Base-by-base conservation (phyloP, 2,113 vertebrate genomes). In the Melanerpes aurifrons region DNA sequence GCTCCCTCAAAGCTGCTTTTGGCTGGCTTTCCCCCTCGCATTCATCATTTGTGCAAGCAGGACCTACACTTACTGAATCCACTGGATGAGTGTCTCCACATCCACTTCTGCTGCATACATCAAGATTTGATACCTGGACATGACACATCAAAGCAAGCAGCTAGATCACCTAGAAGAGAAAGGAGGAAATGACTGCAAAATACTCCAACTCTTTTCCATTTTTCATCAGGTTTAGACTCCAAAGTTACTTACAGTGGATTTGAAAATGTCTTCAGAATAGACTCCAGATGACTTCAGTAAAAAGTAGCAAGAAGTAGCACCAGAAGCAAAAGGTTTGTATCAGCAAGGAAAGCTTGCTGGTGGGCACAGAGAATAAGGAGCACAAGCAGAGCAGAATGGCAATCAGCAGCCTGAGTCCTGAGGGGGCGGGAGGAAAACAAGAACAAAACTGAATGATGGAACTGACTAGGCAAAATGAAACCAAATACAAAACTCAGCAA, bases 401-500 rank as follows among this genome's bases (percentile, higher is more conserved):
- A 0, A 53, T 29, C 71, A 82, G n/a, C 29, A 66, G 20, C 3
- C 18, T 85, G n/a, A 89, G 72, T 25, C 32, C 40, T 58, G 19
- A 4, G 4, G 8, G 9, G 15, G n/a, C 19, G 15, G 7, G 14
- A 83, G 15, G 35, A 79, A 15, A 79, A 63, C 5, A 74, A 47
- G 48, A 58, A 62, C 0, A 6, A 37, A 1, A 0, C 20, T 58
- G 19, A 84, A 24, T 15, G 16, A 1, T 48, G 10, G 31, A 37
- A 28, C 15, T 57, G n/a, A 31, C 13, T 56, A 76, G 67, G 48
- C 6, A 82, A 26, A 80, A 77, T 74, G 18, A 90, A 77, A 53
- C 5, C 2, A 26, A 86, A 86, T 25, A 50, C 8, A 77, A 74
- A 86, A 57, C 43, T 54, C n/a, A 87, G 12, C 10, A 59, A 22